Evolutionary conservation across 1,140 invertebrate species (phyloP).

Genomic region (Drosophila mauritiana): DNA sequence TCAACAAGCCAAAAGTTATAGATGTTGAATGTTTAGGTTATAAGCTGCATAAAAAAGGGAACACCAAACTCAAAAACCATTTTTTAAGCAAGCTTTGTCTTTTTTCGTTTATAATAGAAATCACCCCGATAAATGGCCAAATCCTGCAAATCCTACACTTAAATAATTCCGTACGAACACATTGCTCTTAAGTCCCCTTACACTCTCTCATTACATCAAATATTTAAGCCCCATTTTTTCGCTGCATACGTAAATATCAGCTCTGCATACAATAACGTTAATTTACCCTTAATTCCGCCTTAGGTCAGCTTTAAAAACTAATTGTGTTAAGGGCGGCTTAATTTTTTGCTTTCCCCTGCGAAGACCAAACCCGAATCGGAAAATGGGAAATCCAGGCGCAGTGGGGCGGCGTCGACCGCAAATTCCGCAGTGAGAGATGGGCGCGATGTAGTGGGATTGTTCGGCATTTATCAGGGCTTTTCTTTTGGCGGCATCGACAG

Average conservation of each 20-base stretch:
- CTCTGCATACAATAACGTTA: constrained; percentile 30
- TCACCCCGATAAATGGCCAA: neutral
- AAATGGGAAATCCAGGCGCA: constrained; percentile 25
- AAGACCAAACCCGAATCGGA: constrained; percentile 3
- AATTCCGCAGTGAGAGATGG: constrained; percentile 29
- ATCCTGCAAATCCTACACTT: neutral
- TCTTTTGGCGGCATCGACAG: constrained; percentile 68
- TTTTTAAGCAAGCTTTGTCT: neutral
- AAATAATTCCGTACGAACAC: neutral
- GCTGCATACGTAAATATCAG: neutral
- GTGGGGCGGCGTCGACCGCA: constrained; percentile 24
- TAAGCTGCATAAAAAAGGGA: neutral
- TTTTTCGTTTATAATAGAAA: neutral
- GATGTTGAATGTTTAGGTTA: neutral
- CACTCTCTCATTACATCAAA: neutral
- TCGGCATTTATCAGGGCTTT: constrained; percentile 69
- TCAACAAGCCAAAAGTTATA: too few species aligned
- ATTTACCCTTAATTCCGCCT: constrained; percentile 32
- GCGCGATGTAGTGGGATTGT: constrained; percentile 14
- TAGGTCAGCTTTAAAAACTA: constrained; percentile 50
- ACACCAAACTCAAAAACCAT: too few species aligned
- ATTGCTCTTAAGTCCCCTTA: neutral
- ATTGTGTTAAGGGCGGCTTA: constrained; percentile 46
- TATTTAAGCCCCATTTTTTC: neutral
- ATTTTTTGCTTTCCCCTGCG: constrained; percentile 8